Evolutionary conservation across 2,797 vertebrate species (phyloP), one percentile per base, ranked within the genome.

Genomic region (Parauchenoglanis ngamensis): DNA sequence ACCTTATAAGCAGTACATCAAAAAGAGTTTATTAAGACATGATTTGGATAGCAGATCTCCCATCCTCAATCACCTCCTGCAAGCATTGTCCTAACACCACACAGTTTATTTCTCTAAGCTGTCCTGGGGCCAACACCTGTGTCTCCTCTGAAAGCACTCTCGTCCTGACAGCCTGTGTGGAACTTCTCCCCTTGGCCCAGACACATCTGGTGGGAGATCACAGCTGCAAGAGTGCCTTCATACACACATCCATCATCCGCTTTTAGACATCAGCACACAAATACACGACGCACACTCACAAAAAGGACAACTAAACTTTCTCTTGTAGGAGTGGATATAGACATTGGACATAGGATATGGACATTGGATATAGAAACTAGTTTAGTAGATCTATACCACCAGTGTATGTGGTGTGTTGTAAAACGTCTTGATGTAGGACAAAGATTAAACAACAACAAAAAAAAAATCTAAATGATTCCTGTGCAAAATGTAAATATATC

Each of bases 111-210:
- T 88, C 81, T 89, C 76, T 88, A 46, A 40, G 87, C 59, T 83
- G 79, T 89, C 75, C 65, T n/a, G 87, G 84, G 87, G 88, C 84
- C 90, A 91, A 92, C 92, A 92, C 92, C 92, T 92, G 88, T 89
- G 91, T 87, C 88, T 87, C 89, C n/a, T 81, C 83, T 77, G 52
- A 56, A 89, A 85, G 86, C 79, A 89, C 78, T 84, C 44, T 75
- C 75, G 46, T 87, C 84, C 85, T 90, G 83, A 87, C 87, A 89
- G 89, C 67, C 88, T 85, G 72, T 86, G 85, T 79, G 80, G 70
- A 87, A 89, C 88, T 85, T 91, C 90, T 88, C 87, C 90, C 90
- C 68, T 88, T 70, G 90, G 90, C 86, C 85, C 75, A 86, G 89
- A 89, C 89, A 89, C 89, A 91, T 90, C 91, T 90, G 91, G 89